Base-by-base conservation (phyloP, 2,113 vertebrate species). In the Poeciliopsis occidentalis region DNA sequence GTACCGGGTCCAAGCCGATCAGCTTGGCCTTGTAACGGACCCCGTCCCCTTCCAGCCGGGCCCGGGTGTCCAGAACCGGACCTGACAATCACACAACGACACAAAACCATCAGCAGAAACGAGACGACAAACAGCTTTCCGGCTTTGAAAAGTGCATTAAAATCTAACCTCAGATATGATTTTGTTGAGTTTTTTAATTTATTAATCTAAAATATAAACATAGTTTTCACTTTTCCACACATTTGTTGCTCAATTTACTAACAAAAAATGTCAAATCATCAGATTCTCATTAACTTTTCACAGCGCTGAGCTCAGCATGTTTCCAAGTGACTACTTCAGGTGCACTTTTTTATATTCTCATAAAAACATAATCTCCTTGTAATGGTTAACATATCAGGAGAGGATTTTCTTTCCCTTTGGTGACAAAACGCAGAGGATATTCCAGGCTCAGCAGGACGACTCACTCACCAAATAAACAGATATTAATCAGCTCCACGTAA, bases 1-100 rank as follows among this genome's bases (percentile, higher is more conserved):
- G 89, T 0, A 99, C 96, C 22, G 95, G 94, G 90, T 98, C 97
- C 64, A 96, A 88, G 0, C 98, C 98, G 8, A 99, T 99, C 1
- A 99, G 81, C 86, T 99, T 99, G 82, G 94, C 95, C 69, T 93
- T 95, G 86, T 94, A 95, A 4, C 94, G 92, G 37, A 95, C 90
- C 2, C 94, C 94, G 2, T 93, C 94, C 26, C 93, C 94, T n/a
- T 86, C 81, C 71, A 94, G 95, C 71, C 93, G 92, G 8, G 79
- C 84, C 0, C 8, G 4, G 24, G 77, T 3, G 15, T 80, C 77
- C 32, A 31, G 63, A 13, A 44, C 60, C 5, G 74, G 69, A 27
- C 61, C 86, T 88, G 85, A 77, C 69, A 87, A 77, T 72, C 34
- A 73, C 2, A 7, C 69, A 5, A 44, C 31, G 27, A 27, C 27